Evolutionary conservation across 2,888 invertebrate genomes (phyloP).

Genomic region (Stenodera caucasica): DNA sequence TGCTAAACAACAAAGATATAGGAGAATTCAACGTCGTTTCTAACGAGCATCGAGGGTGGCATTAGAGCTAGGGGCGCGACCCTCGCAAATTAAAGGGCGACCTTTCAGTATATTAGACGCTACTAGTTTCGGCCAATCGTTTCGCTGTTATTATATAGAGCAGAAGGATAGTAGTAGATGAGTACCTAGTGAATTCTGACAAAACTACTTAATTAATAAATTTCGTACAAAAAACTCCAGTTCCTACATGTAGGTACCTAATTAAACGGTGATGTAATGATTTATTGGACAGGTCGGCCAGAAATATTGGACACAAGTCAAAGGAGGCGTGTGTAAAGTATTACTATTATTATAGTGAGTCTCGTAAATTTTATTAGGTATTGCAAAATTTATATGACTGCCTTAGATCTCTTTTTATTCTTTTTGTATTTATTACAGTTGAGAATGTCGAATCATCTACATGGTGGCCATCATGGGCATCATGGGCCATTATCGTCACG

Average conservation of each 20-base stretch:
- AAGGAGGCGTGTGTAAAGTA: too few relatives aligned
- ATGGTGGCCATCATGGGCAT: constrained; percentile 53
- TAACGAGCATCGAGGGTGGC: constrained; percentile 56
- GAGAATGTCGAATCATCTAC: constrained; percentile 62
- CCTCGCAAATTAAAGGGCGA: constrained; percentile 54
- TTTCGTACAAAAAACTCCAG: too few relatives aligned
- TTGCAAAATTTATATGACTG: too few relatives aligned
- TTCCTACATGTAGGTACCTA: too few relatives aligned
- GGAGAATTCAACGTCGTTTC: constrained; percentile 45
- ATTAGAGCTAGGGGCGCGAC: constrained; percentile 50
- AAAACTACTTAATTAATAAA: not conserved
- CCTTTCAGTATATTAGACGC: constrained; percentile 47
- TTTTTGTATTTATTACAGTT: constrained; percentile 59
- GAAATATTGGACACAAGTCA: too few relatives aligned
- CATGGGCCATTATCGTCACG: constrained; percentile 51
- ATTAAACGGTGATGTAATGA: not conserved
- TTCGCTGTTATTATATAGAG: constrained; percentile 2
- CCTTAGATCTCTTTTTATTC: constrained; percentile 36
- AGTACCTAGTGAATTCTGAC: too few relatives aligned
- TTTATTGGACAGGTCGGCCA: not conserved
- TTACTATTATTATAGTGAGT: too few relatives aligned
- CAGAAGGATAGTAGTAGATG: too few relatives aligned
- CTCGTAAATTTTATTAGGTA: too few relatives aligned
- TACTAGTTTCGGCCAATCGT: constrained; percentile 39
- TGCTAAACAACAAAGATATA: constrained; percentile 22